Evolutionary conservation across 2,888 invertebrate genomes (phyloP).

Genomic region (Scaptomyza tumidula): DNA sequence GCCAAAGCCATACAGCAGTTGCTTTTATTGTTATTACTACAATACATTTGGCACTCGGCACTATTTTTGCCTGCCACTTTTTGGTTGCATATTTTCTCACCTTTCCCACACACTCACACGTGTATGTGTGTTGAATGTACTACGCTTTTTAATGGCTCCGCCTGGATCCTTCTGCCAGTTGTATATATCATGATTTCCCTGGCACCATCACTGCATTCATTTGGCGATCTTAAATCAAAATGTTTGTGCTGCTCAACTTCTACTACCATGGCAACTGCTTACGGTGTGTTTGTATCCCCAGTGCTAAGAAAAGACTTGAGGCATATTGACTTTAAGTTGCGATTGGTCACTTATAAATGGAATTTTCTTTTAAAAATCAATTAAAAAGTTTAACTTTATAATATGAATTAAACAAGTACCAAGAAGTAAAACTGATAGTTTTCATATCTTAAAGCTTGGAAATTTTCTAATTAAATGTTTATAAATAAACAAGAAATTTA

Average conservation of each 20-base stretch:
- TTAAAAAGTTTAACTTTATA: no score
- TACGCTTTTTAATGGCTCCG: constrained; percentile 62
- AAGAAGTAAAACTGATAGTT: no score
- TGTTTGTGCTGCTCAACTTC: constrained; percentile 33
- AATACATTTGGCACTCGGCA: constrained; percentile 78
- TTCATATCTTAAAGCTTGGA: no score
- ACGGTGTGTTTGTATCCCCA: constrained; percentile 10
- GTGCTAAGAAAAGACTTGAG: constrained; percentile 3
- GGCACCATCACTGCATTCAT: constrained; percentile 65
- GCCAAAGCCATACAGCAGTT: constrained; percentile 52
- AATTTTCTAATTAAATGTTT: no score
- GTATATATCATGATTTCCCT: constrained; percentile 70
- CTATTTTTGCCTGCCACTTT: constrained; percentile 70
- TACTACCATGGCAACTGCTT: constrained; percentile 6
- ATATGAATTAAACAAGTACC: no score
- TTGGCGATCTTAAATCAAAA: constrained; percentile 75
- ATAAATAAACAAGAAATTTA: no score
- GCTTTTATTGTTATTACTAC: constrained; percentile 79
- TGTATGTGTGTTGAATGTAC: constrained; percentile 22
- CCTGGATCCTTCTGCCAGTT: constrained; percentile 44
- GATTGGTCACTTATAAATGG: background rate
- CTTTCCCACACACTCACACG: constrained; percentile 36
- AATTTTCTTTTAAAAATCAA: background rate
- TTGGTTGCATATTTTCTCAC: constrained; percentile 72
- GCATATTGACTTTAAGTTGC: constrained; percentile 5